Evolutionary conservation across 2,888 invertebrate genomes (phyloP).

Genomic region (Luffia ferchaultella): DNA sequence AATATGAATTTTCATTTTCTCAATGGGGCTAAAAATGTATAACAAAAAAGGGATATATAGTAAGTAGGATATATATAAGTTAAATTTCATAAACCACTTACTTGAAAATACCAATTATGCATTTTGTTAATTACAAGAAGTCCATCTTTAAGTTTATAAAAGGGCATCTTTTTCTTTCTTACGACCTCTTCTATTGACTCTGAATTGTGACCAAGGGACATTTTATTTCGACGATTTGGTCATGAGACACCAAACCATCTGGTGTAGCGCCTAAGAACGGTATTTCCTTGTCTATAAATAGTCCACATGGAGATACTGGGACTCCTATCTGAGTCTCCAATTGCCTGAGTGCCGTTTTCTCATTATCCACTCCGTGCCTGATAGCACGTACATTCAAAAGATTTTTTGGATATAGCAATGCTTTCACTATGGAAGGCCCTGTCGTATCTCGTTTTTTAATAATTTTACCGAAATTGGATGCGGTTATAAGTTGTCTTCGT

Average conservation of each 20-base stretch:
- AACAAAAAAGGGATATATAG: too few relatives aligned
- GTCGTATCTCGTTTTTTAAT: conserved; percentile 9
- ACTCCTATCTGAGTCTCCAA: not conserved
- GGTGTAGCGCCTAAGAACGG: not conserved
- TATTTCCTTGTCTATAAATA: not conserved
- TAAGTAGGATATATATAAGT: too few relatives aligned
- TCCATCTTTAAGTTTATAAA: not conserved
- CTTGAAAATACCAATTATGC: not conserved
- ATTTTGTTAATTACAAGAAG: not conserved
- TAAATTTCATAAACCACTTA: too few relatives aligned
- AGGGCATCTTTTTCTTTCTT: not conserved
- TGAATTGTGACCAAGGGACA: not conserved
- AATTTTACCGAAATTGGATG: conserved; percentile 15
- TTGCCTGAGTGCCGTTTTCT: not conserved
- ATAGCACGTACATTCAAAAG: conserved; percentile 12
- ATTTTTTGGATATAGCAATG: conserved; percentile 14
- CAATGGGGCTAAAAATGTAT: too few relatives aligned
- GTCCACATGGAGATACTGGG: not conserved
- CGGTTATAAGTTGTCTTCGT: conserved; percentile 14
- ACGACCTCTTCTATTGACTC: not conserved
- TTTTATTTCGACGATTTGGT: not conserved
- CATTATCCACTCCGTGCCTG: conserved; percentile 11
- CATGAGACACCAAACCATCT: not conserved
- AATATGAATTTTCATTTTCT: too few relatives aligned
- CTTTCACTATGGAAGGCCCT: conserved; percentile 15